Base-by-base conservation (phyloP, 2,888 invertebrate genomes). In the Leistus spinibarbis region DNA sequence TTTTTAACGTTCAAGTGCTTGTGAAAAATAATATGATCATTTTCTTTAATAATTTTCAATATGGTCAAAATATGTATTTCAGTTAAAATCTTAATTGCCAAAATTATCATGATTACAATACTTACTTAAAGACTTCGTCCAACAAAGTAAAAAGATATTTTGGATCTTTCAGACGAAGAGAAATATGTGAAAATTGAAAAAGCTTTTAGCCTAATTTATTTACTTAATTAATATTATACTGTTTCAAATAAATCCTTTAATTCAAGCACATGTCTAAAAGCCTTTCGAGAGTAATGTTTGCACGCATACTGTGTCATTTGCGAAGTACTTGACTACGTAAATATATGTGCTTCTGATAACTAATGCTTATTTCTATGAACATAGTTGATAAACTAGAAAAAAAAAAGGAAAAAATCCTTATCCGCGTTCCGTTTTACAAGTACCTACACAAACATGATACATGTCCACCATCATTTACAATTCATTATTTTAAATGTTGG, bases 261-360 rank as follows among this genome's bases (percentile, higher is more conserved):
- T 60, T 62, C 19, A 22, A 20, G 53, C 67, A 57, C 53, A 53
- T 54, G 60, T n/a, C 60, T 73, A 73, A 73, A 73, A 73, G 73
- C 73, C 56, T 73, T 73, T 73, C 13, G 67, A 73, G 73, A 67
- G 54, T 19, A 73, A 10, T 73, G 73, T 73, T 73, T 73, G 16
- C 67, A 7, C n/a, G 62, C 62, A 67, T 66, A 23, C 27, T 57
- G 60, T 73, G 53, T 57, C 67, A 53, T 67, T 67, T 67, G 19
- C 67, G 54, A n/a, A 73, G 73, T 67, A 67, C 67, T 73, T 20
- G 56, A 73, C 27, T 62, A 19, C 17, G 17, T 23, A 73, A 67
- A 73, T 67, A 73, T n/a, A 19, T 72, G 17, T 57, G 19, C 17
- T 17, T 56, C 56, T 17, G 20, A 27, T 27, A 27, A 9, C 27